These are phyloP conservation scores for Xylocampa areola DNA, from an alignment of 2,888 invertebrate genomes.

Conservation along the genomic window DNA sequence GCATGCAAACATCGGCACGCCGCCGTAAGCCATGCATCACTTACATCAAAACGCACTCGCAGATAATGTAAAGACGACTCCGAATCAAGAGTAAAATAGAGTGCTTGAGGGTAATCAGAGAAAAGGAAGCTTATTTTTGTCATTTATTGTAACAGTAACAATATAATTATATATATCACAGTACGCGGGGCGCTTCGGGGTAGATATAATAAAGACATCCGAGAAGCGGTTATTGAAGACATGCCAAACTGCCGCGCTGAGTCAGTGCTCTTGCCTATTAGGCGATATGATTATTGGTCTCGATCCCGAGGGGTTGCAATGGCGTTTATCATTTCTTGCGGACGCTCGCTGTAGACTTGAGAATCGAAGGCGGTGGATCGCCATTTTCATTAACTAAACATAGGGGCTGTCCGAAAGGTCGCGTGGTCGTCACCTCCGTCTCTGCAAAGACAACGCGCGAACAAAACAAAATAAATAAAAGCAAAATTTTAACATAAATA, in stretches of 20 bases:
- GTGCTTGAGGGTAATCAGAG: slow-evolving; percentile 77
- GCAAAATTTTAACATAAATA: slow-evolving; percentile 63
- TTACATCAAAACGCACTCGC: slow-evolving; percentile 80
- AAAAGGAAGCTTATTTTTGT: slow-evolving; percentile 78
- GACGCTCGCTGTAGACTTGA: slow-evolving; percentile 87
- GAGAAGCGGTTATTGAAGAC: slow-evolving; percentile 76
- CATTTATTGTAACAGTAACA: slow-evolving; percentile 89
- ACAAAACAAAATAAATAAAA: slow-evolving; percentile 83
- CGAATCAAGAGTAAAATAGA: slow-evolving; percentile 71
- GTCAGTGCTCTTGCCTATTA: slow-evolving; percentile 75
- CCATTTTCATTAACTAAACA: slow-evolving; percentile 91
- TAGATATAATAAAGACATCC: slow-evolving; percentile 73
- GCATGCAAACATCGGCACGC: slow-evolving; percentile 83
- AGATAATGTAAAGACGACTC: slow-evolving; percentile 70
- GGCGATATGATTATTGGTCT: slow-evolving; percentile 73
- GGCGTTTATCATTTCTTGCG: slow-evolving; percentile 84
- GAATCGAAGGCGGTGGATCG: slow-evolving; percentile 87
- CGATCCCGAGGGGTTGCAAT: slow-evolving; percentile 68
- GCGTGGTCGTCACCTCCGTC: slow-evolving; percentile 90
- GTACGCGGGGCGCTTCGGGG: slow-evolving; percentile 90
- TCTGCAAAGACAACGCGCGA: slow-evolving; percentile 84
- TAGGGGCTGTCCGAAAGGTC: slow-evolving; percentile 95
- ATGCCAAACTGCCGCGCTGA: slow-evolving; percentile 76
- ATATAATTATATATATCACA: slow-evolving; percentile 86
- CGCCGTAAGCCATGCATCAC: slow-evolving; percentile 88